Percentiles rank a stretch among this genome's conserved stretches.
Evolutionary conservation across 2,113 vertebrate genomes (phyloP).

Genomic region (Myxocyprinus asiaticus): DNA sequence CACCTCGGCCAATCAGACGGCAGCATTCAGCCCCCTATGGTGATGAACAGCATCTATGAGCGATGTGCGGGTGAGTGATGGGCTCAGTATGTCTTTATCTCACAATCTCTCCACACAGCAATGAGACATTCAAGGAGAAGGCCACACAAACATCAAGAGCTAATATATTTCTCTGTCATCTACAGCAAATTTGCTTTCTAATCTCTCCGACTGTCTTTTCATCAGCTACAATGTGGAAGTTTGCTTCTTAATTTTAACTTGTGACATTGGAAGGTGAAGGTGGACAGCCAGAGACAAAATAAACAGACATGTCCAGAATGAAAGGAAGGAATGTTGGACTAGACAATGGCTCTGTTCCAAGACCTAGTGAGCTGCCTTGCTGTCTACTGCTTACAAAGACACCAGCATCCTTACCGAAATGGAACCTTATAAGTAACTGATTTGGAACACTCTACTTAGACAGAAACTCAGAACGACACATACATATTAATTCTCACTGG

Average conservation of each 20-base stretch:
- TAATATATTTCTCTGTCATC: constrained; percentile 30
- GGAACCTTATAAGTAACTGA: too few species aligned
- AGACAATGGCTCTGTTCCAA: background rate
- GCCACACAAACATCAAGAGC: constrained; percentile 24
- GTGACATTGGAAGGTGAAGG: background rate
- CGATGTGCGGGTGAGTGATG: constrained; percentile 52
- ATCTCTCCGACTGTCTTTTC: constrained; percentile 3
- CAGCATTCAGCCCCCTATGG: constrained; percentile 42
- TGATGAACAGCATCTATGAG: constrained; percentile 62
- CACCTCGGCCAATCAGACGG: constrained; percentile 56
- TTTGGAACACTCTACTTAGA: background rate
- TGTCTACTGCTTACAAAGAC: too few species aligned
- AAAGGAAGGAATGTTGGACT: background rate
- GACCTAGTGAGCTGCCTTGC: background rate
- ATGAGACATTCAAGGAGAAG: constrained; percentile 35
- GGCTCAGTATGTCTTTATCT: constrained; percentile 20
- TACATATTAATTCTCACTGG: too few species aligned
- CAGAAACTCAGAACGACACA: too few species aligned
- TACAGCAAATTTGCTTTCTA: constrained; percentile 5
- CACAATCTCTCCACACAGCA: background rate
- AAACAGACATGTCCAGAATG: background rate
- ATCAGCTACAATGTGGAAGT: constrained; percentile 12
- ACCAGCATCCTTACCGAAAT: background rate
- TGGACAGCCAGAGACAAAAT: background rate
- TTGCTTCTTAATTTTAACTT: constrained; percentile 9